Percentiles rank a stretch among this genome's conserved stretches.
Evolutionary conservation across 2,113 vertebrate genomes (phyloP).

Genomic region (Ceyx cyanopectus): DNA sequence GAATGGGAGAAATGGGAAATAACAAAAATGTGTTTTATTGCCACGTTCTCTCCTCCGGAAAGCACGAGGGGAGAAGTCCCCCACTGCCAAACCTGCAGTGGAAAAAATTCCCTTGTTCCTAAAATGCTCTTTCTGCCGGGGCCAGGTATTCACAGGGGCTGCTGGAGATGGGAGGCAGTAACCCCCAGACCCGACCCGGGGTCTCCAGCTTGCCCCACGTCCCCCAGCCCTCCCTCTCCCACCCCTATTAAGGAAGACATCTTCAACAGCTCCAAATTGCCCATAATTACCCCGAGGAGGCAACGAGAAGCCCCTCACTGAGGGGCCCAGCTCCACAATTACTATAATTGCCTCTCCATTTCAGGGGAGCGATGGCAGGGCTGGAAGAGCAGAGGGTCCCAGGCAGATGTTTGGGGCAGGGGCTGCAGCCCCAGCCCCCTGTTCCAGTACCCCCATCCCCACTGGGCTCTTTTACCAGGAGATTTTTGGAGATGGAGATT

Average conservation of each 20-base stretch:
- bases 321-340: constrained; percentile 55
- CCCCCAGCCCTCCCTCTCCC: neutral
- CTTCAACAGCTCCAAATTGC: constrained; percentile 79
- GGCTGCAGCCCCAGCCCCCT: neutral
- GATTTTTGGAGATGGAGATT: accelerated
- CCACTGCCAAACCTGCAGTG: accelerated
- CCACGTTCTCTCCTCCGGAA: neutral
- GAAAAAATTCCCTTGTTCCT: neutral
- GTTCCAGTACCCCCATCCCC: neutral
- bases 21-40: neutral
- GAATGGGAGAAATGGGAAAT: too few relatives aligned
- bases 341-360: constrained; percentile 62
- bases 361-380: neutral
- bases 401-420: neutral
- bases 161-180: neutral
- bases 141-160: neutral
- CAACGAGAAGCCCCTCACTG: neutral
- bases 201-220: neutral
- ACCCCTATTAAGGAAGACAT: neutral
- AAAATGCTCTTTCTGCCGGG: neutral
- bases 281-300: constrained; percentile 75
- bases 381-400: constrained; percentile 30
- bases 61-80: neutral
- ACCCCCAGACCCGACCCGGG: accelerated
- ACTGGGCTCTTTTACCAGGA: accelerated